Base-by-base conservation (phyloP, 2,888 invertebrate genomes). In the Zygaena filipendulae region DNA sequence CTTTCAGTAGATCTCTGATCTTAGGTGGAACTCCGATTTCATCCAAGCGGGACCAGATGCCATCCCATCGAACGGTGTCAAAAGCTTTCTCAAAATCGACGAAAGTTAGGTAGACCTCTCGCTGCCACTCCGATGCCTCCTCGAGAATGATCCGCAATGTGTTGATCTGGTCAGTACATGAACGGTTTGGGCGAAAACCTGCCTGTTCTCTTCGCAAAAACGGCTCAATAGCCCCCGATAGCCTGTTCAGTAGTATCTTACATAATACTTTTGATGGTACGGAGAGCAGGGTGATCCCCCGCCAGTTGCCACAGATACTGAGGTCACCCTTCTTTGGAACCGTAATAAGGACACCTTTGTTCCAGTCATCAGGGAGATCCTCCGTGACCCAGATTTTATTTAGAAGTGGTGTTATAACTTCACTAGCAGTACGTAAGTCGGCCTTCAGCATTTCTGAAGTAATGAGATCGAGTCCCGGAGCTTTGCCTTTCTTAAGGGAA, bases 311-410 rank as follows among this genome's bases (percentile, higher is more conserved):
- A 11, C 32, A 32, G 13, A 23, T 9, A 11, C 21, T 23, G 11
- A 27, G 27, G 21, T 32, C 27, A 9, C 27, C 32, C 9, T 26
- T 32, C 9, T 27, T 27, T 5, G 32, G 21, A 6, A 23, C 32
- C 3, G 32, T 32, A 11, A 32, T 23, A 12, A 32, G 27, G 5
- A 32, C 27, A 3, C 21, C 25, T 10, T 25, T 25, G 12, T 24
- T 30, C 21, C 30, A 24, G 25, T 30, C 25, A 8, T 24, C 25
- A 2, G 21, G 14, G 2, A 25, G 9, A n/a, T 12, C n/a, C 12
- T 30, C 23, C 3, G 11, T n/a, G 6, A 9, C 3, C 23, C 23
- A 23, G n/a, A 23, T 23, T 14, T 13, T 18, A 18, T 18, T 8
- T 18, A 18, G 8, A 8, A 18, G 18, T 4, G 4, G 18, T 18